Evolutionary conservation across 1,140 invertebrate species (phyloP), one percentile per base, ranked within the genome.

Genomic region (Lordiphosa clarofinis): DNA sequence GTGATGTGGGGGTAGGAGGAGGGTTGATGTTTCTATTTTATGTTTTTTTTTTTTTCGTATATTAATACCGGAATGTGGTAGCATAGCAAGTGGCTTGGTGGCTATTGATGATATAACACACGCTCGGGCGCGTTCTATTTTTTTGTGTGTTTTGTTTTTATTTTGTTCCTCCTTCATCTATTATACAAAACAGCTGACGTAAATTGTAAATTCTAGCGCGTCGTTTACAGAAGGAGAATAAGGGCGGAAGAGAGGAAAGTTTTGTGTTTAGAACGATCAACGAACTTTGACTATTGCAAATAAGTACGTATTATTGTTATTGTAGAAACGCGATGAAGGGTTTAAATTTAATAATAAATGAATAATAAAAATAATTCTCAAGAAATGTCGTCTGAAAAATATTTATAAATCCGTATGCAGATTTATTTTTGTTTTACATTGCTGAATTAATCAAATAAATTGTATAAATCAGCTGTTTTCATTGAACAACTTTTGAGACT

Each of bases 41-140:
- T 9, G 31, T 4, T 19, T 19, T 19, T 58, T 19, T 19, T 58
- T 58, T 52, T 53, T 59, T 50, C 11, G 55, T 59, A 58, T 67
- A 58, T 48, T 67, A 47, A 59, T 67, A 37, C 38, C 38, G 37
- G 65, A 70, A 75, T 75, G 65, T 44, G 61, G 53, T 73, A 49
- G 64, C 44, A 50, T 65, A 49, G 56, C 60, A 64, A 76, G 58
- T 67, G 67, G 37, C 19, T 2, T 3, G 53, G 5, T 76, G 57
- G 57, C 73, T 76, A 76, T 72, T 75, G 73, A 76, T 75, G 73
- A 76, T 72, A 75, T 76, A 75, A 75, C 61, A 75, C 61, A 64
- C 38, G 56, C 42, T 64, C 63, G 58, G 64, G 58, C 47, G 64
- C 64, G 28, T 68, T 67, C 55, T 39, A 13, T 67, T 67, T 60